Evolutionary conservation across 2,113 vertebrate genomes (phyloP).

Genomic region (Gavia stellata): DNA sequence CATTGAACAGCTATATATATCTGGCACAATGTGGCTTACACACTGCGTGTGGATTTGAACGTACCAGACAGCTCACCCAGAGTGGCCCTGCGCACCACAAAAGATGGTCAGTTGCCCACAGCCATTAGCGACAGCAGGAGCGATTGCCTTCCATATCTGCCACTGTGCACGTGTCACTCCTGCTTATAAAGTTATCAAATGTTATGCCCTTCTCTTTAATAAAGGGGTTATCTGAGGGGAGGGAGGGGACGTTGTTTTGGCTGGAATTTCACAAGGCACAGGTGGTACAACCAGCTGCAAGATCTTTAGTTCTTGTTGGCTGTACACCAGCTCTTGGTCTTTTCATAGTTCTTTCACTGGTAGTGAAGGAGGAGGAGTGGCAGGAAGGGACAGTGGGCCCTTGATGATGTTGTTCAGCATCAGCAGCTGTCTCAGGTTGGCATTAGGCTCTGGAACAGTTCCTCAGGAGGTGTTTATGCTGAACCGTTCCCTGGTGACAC

Average conservation of each 20-base stretch:
- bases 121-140: not conserved
- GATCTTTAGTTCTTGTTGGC: conserved; percentile 83
- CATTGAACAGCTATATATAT: conserved; percentile 63
- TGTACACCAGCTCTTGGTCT: conserved; percentile 78
- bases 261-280: conserved; percentile 83
- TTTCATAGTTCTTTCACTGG: conserved; percentile 79
- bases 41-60: not conserved
- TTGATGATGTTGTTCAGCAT: conserved; percentile 73
- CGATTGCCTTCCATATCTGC: not conserved
- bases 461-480: conserved; percentile 70
- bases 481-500: conserved; percentile 47
- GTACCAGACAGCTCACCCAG: not conserved
- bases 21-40: conserved; percentile 49
- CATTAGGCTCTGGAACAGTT: conserved; percentile 68
- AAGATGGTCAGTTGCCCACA: not conserved
- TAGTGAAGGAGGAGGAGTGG: conserved; percentile 72
- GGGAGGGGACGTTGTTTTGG: conserved; percentile 80
- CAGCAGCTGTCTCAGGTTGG: conserved; percentile 82
- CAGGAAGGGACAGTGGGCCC: conserved; percentile 79
- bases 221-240: conserved; percentile 65
- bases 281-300: conserved; percentile 83
- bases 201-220: conserved; percentile 60
- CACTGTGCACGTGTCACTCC: not conserved
- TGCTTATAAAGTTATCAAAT: conserved; percentile 58
- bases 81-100: not conserved